Base-by-base conservation (phyloP, 2,113 vertebrate species). In the Fregata magnificens region DNA sequence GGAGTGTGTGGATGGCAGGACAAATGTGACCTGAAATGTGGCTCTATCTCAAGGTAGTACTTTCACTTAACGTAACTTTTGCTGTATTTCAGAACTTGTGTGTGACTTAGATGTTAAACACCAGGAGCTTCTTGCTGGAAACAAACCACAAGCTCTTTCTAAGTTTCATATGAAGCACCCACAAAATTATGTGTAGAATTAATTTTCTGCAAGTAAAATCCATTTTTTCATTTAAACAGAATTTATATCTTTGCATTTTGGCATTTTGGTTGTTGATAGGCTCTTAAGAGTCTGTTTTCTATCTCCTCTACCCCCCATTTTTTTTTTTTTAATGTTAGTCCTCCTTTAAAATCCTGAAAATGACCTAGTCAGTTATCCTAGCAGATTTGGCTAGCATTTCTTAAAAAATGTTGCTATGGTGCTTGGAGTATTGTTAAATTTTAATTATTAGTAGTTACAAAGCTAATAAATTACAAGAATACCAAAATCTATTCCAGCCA, bases 391-490 rank as follows among this genome's bases (percentile, higher is more conserved):
- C 93, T 93, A 95, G 65, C 1, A 0, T 81, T 91, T 96, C 61
- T 81, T 69, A n/a, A 94, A 94, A 87, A 87, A 86, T 58, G 73
- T 83, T 95, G 96, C 93, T 87, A 4, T 92, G 95, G 73, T 73
- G 81, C 91, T 77, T 80, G 66, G 93, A 94, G 94, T 93, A 58
- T 83, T 94, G 91, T 93, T 82, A 95, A 97, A 93, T 92, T 96
- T 98, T 97, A 98, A 98, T 94, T 88, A 97, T 96, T 94, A 96
- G 97, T 95, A 97, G 95, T 98, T 96, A 93, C 69, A 97, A 97
- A 97, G 96, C 95, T 98, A 97, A 97, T 98, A 98, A 95, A 97
- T 98, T 97, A 91, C 53, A 71, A 93, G 95, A 89, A 96, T 88
- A 55, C 89, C 89, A 96, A 96, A 95, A 96, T 96, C 92, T 84